Evolutionary conservation across 2,797 vertebrate species (phyloP), one percentile per base, ranked within the genome.

Genomic region (Ispidina lecontei): DNA sequence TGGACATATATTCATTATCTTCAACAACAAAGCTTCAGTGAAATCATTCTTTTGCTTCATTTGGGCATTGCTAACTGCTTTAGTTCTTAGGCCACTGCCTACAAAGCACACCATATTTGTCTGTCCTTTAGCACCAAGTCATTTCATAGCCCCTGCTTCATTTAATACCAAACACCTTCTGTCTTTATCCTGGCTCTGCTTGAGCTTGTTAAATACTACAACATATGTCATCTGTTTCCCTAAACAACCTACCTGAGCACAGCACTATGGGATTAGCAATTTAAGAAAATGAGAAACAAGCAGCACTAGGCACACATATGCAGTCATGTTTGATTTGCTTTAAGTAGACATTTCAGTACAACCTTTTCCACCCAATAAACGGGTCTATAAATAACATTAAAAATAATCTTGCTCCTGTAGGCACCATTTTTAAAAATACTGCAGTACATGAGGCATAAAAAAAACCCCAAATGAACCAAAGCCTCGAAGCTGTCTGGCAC

Each of bases 121-220:
- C 82, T 52, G 9, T 43, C 70, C 64, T 84, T 89, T 73, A 39
- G 72, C 88, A 52, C 37, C 52, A 41, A 70, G 63, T 81, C 54
- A 67, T 84, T 91, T 70, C 31, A 49, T 35, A 69, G 70, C 55
- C 74, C 76, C 44, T 12, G 79, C 43, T 73, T 85, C 90, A 82
- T 89, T 95, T 94, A 77, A 93, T 79, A 89, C 87, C 77, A 95
- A 96, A 96, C 69, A 77, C 62, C 83, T 92, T 96, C 93, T 95
- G 94, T 95, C 93, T 94, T 65, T 52, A 91, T 55, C 62, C 91
- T 96, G 95, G 93, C 91, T 77, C 80, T 46, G 20, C 52, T 92
- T 94, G 92, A 91, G 68, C 78, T 95, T 91, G 68, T 87, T 89
- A 94, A 81, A 58, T 29, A 29, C 77, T 35, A 47, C 67, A 94